These are phyloP conservation scores for Psophia crepitans DNA, from an alignment of 2,113 vertebrate genomes.

Conservation along the genomic window DNA sequence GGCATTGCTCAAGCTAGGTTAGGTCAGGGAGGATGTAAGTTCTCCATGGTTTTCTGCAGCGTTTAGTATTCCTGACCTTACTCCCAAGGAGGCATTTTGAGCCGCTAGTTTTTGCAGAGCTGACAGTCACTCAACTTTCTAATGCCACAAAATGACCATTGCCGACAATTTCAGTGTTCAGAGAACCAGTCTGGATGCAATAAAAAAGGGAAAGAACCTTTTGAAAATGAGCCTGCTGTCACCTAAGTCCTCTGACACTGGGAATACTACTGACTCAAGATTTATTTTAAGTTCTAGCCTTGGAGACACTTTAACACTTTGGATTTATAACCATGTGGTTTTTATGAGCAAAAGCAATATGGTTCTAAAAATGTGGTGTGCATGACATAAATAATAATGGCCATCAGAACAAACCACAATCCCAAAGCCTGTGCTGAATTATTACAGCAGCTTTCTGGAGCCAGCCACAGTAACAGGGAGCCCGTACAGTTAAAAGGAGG, in stretches of 20 bases:
- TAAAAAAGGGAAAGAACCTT: neutral
- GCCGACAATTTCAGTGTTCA: neutral
- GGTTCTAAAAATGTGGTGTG: slow-evolving; percentile 51
- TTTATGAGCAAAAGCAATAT: slow-evolving; percentile 58
- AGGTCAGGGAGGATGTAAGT: neutral
- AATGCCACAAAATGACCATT: neutral
- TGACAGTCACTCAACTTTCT: neutral
- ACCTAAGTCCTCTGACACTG: neutral
- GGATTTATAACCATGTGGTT: slow-evolving; percentile 60
- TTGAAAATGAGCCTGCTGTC: slow-evolving; percentile 24
- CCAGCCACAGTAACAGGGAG: neutral
- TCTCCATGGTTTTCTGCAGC: neutral
- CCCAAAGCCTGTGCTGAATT: slow-evolving; percentile 39
- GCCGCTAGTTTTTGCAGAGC: neutral
- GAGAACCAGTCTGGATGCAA: neutral
- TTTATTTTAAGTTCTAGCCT: slow-evolving; percentile 42
- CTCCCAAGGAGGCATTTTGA: neutral
- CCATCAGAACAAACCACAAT: slow-evolving; percentile 39
- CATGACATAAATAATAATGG: slow-evolving; percentile 53
- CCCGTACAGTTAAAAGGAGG: neutral
- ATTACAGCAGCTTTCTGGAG: neutral
- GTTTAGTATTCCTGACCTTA: neutral
- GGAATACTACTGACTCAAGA: slow-evolving; percentile 23
- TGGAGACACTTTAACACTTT: slow-evolving; percentile 57
- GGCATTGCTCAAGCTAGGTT: neutral